Base-by-base conservation (phyloP, 2,888 invertebrate species). In the Drosophila quinaria region DNA sequence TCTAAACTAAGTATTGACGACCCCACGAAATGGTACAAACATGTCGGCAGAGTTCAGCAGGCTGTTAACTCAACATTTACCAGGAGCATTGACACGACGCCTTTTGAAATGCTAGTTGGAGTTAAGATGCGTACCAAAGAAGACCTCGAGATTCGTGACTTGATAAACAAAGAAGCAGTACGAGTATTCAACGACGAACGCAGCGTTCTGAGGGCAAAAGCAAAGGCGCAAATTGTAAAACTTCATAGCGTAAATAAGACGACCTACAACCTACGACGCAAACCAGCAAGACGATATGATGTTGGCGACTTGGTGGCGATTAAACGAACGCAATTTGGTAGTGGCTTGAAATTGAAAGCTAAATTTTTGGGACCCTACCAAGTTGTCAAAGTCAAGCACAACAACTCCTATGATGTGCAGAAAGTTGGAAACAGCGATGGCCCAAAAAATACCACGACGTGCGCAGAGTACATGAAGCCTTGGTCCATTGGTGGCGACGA, bases 311-410 rank as follows among this genome's bases (percentile, higher is more conserved):
- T 25, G 25, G 25, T 25, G 4, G 25, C 25, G 5, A 25, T 25
- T 6, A 25, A 25, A 6, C 25, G 25, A 25, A 25, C 25, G 25
- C 25, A 25, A 25, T 25, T 25, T 25, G 25, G 25, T 25, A 25
- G 25, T 6, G 62, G 52, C 2, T 58, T 62, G 6, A 66, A 66
- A 11, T 37, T 70, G 8, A 65, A 56, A 17, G 37, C 66, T 6
- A 70, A 62, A 37, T 65, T 58, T 37, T 44, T 66, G 4, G 49
- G 58, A 4, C 56, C 58, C 8, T 66, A 62, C 19, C 19, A 37
- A 37, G 35, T 61, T 10, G 22, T 42, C 3, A 70, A 41, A n/a
- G 55, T 41, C 0, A 63, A 67, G 13, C 0, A 13, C 9, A 55
- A 60, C 46, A 50, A 68, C n/a, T 42, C 56, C 1, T 58, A 58